Evolutionary conservation across 1,140 invertebrate species (phyloP).

Genomic region (Carcinoscorpius rotundicauda): DNA sequence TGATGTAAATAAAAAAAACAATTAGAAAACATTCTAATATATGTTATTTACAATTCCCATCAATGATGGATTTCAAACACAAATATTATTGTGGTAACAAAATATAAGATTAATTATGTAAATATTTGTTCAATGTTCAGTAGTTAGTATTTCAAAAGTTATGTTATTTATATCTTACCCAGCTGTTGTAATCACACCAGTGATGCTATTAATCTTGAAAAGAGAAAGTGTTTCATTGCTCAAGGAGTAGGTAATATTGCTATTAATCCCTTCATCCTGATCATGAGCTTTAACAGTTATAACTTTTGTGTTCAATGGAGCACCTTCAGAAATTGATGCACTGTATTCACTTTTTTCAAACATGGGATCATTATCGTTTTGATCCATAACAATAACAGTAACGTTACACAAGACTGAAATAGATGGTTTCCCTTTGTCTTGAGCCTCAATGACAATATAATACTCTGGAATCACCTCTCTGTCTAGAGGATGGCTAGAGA

Average conservation of each 20-base stretch:
- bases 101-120: too few species aligned
- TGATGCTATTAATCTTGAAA: constrained; percentile 84
- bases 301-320: constrained; percentile 55
- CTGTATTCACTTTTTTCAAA: constrained; percentile 53
- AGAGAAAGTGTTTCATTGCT: constrained; percentile 78
- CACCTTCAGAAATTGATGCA: constrained; percentile 61
- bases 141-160: too few species aligned
- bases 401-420: constrained; percentile 58
- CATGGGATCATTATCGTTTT: constrained; percentile 82
- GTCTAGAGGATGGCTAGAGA: constrained; percentile 66
- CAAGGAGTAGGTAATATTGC: constrained; percentile 73
- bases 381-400: constrained; percentile 69
- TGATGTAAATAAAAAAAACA: too few species aligned
- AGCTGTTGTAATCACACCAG: constrained; percentile 67
- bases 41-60: too few species aligned
- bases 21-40: too few species aligned
- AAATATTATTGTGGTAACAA: too few species aligned
- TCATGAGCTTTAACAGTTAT: constrained; percentile 74
- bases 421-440: constrained; percentile 22
- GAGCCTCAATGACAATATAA: constrained; percentile 53
- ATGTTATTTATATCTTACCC: constrained; percentile 49
- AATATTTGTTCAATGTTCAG: too few species aligned
- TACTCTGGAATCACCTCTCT: constrained; percentile 67
- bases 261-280: constrained; percentile 79
- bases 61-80: too few species aligned